Percentiles rank a stretch among this genome's conserved stretches.
phyloP scores from a whole-genome alignment of 2,113 vertebrate species.

The Saguinus midas region DNA sequence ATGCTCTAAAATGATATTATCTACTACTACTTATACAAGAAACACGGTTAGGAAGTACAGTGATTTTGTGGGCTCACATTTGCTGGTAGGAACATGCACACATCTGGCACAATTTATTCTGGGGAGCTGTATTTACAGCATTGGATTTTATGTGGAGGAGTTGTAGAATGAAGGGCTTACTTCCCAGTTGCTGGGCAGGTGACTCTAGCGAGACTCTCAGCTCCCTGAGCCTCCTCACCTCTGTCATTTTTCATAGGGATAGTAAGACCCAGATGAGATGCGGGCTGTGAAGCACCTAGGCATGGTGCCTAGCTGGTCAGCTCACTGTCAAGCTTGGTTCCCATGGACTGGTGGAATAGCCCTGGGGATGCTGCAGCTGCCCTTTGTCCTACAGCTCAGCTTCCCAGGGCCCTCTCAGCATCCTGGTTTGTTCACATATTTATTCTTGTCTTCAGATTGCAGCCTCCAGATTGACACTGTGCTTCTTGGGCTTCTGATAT shows the following conservation, averaged over 20 bases:
- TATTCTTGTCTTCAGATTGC: background rate
- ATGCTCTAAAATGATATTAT: background rate
- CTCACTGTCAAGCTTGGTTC: too few species aligned
- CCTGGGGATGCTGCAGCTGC: background rate
- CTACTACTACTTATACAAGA: background rate
- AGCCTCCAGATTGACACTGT: background rate
- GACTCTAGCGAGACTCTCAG: background rate
- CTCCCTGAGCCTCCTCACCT: too few species aligned
- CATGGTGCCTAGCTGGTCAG: too few species aligned
- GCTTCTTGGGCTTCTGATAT: background rate
- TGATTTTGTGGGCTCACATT: background rate
- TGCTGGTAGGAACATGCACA: background rate
- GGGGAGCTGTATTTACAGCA: background rate
- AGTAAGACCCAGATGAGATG: background rate
- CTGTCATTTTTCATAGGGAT: background rate
- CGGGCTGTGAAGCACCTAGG: background rate
- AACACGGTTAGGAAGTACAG: too few species aligned
- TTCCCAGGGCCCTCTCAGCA: background rate
- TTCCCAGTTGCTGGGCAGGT: background rate
- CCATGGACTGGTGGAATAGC: background rate
- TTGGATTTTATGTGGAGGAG: background rate
- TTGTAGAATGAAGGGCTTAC: background rate
- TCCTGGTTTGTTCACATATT: background rate
- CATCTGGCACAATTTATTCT: background rate
- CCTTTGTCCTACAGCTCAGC: background rate